Conservation (phyloP, 1,140 invertebrate genomes). For the Heliconius melpomene region DNA sequence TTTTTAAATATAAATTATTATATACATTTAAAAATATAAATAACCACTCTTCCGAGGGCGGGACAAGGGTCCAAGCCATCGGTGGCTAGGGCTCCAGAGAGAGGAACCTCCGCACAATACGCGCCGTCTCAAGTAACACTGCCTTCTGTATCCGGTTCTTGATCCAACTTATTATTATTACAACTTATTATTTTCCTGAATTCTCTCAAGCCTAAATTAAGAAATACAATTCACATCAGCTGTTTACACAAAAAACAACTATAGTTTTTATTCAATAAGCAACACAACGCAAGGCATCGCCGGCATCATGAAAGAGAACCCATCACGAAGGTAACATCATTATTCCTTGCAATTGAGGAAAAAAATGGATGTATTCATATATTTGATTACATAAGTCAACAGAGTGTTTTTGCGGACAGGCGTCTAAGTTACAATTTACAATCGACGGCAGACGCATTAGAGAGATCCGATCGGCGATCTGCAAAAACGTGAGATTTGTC, state of each 20-base stretch:
- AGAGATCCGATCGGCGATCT: slow-evolving; percentile 31
- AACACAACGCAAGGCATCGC: not conserved
- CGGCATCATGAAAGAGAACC: slow-evolving; percentile 23
- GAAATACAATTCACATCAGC: slow-evolving; percentile 10
- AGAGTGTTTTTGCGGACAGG: slow-evolving; percentile 23
- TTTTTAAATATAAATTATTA: too few species aligned
- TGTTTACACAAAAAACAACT: not conserved
- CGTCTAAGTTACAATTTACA: slow-evolving; percentile 35
- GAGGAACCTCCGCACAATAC: too few species aligned
- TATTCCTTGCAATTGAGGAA: slow-evolving; percentile 26
- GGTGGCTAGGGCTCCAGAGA: too few species aligned
- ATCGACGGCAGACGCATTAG: slow-evolving; percentile 37
- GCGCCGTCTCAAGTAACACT: too few species aligned
- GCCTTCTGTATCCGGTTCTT: too few species aligned
- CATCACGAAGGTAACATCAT: slow-evolving; percentile 29
- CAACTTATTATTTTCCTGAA: too few species aligned
- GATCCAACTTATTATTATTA: too few species aligned
- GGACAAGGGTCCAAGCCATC: too few species aligned
- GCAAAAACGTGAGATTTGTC: slow-evolving; percentile 46
- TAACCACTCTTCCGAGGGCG: too few species aligned
- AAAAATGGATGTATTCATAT: slow-evolving; percentile 30
- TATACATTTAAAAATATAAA: too few species aligned
- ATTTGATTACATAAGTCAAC: slow-evolving; percentile 31
- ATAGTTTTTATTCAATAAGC: slow-evolving; percentile 23
- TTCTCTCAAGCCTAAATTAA: not conserved